Conservation (phyloP, 2,113 vertebrate species). For the Eulemur rufifrons region DNA sequence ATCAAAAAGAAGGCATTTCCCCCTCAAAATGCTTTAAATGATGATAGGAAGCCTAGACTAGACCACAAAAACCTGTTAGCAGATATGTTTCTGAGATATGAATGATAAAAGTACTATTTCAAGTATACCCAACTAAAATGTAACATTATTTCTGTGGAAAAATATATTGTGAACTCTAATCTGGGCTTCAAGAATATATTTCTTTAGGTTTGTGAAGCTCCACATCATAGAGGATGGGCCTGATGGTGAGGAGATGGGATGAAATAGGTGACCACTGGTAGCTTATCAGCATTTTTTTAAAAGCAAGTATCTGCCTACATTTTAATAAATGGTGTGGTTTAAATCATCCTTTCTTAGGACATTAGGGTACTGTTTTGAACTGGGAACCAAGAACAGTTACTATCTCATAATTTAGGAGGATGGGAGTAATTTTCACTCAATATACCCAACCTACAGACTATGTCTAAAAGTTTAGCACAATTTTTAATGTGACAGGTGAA, state of each 20-base stretch:
- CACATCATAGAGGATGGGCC: neutral
- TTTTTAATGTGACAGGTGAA: slow-evolving; percentile 38
- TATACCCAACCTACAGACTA: neutral
- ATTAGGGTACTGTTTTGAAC: neutral
- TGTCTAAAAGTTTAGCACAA: neutral
- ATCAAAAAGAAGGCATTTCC: neutral
- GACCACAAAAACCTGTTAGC: neutral
- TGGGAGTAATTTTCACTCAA: slow-evolving; percentile 3
- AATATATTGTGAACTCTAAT: neutral
- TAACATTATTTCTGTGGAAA: slow-evolving; percentile 15
- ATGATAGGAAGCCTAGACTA: neutral
- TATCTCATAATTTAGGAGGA: neutral
- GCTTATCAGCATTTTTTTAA: slow-evolving; percentile 24
- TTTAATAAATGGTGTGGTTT: neutral
- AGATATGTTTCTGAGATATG: neutral
- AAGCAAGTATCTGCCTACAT: neutral
- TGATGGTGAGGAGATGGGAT: neutral
- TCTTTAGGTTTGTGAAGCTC: neutral
- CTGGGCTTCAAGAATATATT: neutral
- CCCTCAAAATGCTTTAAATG: neutral
- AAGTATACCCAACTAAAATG: neutral
- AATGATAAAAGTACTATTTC: slow-evolving; percentile 38
- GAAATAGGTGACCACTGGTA: neutral
- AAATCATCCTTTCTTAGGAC: neutral
- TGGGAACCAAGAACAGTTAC: slow-evolving; percentile 31